Conservation (phyloP, 2,113 vertebrate genomes). For the Lichenostomus cassidix region DNA sequence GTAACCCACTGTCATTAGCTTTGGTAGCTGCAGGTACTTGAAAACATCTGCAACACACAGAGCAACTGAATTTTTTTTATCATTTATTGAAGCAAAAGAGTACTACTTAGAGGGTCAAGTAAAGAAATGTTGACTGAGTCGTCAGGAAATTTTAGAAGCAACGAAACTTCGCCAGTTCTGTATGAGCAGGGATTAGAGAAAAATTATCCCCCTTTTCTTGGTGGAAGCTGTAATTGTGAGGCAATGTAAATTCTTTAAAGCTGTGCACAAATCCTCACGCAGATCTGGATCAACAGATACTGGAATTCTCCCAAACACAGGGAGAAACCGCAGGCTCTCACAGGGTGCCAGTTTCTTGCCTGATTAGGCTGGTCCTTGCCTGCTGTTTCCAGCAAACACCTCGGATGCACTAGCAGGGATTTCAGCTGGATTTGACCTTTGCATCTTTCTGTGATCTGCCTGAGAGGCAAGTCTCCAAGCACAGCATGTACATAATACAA, state of each 20-base stretch:
- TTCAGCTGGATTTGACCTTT: constrained; percentile 34
- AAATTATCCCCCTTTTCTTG: not conserved
- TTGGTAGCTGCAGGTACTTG: not conserved
- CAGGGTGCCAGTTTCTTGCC: not conserved
- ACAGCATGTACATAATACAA: not conserved
- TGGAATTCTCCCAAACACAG: not conserved
- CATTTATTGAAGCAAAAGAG: not conserved
- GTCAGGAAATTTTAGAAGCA: not conserved
- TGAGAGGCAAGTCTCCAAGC: not conserved
- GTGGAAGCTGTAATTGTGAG: not conserved
- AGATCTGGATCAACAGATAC: not conserved
- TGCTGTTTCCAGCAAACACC: not conserved
- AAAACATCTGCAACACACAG: not conserved
- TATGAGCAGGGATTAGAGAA: not conserved
- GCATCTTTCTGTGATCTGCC: not conserved
- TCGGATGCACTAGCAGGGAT: not conserved
- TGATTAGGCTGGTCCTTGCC: not conserved
- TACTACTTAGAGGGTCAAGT: not conserved
- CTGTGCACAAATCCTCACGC: not conserved
- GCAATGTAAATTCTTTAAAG: not conserved
- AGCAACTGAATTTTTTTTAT: not conserved
- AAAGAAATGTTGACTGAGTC: not conserved
- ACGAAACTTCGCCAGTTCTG: not conserved
- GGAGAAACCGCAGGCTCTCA: not conserved
- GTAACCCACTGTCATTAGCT: not conserved